A percentile compares a stretch with the other conserved stretches of the same genome.
These are phyloP conservation scores for Drosophila auraria DNA, from an alignment of 1,140 invertebrate genomes.

Conservation along the genomic window DNA sequence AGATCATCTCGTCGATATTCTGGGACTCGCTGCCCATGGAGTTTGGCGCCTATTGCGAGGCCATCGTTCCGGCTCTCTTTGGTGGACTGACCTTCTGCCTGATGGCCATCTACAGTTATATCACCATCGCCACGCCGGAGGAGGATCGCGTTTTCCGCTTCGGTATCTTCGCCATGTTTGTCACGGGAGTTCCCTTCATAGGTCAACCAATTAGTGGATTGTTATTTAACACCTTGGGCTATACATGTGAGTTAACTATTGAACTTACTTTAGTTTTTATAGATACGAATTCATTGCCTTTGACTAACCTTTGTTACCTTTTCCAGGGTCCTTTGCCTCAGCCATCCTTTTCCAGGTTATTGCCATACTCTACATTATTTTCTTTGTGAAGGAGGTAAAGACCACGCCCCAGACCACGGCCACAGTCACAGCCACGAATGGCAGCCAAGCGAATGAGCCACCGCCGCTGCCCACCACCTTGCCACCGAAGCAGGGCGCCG, in stretches of 20 bases:
- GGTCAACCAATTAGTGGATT: conserved; percentile 73
- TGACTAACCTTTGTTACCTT: neutral
- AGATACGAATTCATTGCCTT: neutral
- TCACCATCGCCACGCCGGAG: conserved; percentile 87
- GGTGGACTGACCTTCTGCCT: conserved; percentile 87
- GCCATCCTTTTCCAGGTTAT: conserved; percentile 72
- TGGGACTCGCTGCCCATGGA: conserved; percentile 85
- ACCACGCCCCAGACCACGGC: conserved; percentile 15
- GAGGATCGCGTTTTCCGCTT: conserved; percentile 87
- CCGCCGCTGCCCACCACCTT: conserved; percentile 33
- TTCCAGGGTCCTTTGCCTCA: conserved; percentile 72
- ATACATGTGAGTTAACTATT: conserved; percentile 60
- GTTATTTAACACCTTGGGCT: conserved; percentile 71
- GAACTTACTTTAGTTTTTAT: neutral
- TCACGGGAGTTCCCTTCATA: conserved; percentile 73
- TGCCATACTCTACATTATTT: conserved; percentile 78
- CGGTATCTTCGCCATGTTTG: conserved; percentile 84
- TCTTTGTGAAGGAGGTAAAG: conserved; percentile 79
- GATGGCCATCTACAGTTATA: conserved; percentile 88
- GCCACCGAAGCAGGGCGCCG: conserved; percentile 51
- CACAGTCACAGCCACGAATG: conserved; percentile 5
- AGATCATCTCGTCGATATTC: conserved; percentile 78
- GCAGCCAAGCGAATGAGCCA: conserved; percentile 21
- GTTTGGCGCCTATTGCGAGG: conserved; percentile 86
- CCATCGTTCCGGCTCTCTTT: conserved; percentile 86